phyloP scores from a whole-genome alignment of 1,140 invertebrate species.

The Pseudomyrmex sp. region DNA sequence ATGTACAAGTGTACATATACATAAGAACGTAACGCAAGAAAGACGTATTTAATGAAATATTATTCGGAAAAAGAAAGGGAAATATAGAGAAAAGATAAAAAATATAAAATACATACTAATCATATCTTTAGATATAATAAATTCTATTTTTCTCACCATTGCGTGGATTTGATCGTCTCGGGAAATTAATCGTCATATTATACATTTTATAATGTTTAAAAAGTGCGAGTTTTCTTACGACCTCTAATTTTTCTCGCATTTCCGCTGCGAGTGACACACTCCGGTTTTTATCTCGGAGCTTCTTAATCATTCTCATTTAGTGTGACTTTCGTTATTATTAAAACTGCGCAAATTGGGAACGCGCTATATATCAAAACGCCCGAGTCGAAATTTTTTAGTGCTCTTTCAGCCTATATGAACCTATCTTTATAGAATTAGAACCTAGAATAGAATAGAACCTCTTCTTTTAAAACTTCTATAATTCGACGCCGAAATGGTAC shows the following conservation, averaged over 20 bases:
- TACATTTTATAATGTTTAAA: background rate
- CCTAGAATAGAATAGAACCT: too few species aligned
- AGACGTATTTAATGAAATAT: background rate
- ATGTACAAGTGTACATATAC: too few species aligned
- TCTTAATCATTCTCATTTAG: slow-evolving; percentile 15
- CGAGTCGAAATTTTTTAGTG: too few species aligned
- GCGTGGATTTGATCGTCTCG: too few species aligned
- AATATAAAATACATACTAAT: background rate
- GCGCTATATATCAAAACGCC: background rate
- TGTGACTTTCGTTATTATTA: background rate
- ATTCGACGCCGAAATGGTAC: too few species aligned
- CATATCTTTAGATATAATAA: too few species aligned
- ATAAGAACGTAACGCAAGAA: too few species aligned
- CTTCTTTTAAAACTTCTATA: too few species aligned
- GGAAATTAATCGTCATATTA: background rate
- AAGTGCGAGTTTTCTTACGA: background rate
- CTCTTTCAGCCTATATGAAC: too few species aligned
- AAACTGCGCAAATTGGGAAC: slow-evolving; percentile 1
- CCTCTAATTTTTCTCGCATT: slow-evolving; percentile 7
- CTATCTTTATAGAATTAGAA: too few species aligned
- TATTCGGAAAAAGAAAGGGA: background rate
- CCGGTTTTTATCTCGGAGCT: background rate
- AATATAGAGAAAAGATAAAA: slow-evolving; percentile 3
- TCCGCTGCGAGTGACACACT: background rate
- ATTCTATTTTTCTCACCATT: too few species aligned